Percentiles rank a stretch among this genome's conserved stretches.
These are phyloP conservation scores for Nebria salina DNA, from an alignment of 2,888 invertebrate genomes.

Conservation along the genomic window DNA sequence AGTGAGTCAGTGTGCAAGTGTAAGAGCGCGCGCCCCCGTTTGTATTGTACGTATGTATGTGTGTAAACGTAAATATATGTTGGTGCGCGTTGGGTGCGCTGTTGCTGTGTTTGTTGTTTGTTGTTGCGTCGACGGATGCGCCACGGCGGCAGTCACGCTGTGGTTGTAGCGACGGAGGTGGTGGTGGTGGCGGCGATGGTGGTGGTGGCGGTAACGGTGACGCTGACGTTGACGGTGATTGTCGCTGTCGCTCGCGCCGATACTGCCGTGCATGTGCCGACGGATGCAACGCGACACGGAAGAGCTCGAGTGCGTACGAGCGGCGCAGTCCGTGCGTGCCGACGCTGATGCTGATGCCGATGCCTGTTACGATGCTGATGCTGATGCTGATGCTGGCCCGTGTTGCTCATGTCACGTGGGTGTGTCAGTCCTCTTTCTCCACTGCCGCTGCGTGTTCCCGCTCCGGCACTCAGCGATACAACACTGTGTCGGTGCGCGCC, in stretches of 20 bases:
- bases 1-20: constrained; percentile 1
- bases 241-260: constrained; percentile 22
- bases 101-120: constrained; percentile 42
- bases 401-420: constrained; percentile 61
- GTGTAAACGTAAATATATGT: not conserved
- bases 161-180: constrained; percentile 4
- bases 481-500: constrained; percentile 42
- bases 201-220: not conserved
- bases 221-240: constrained; percentile 28
- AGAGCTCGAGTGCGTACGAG: constrained; percentile 11
- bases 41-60: not conserved
- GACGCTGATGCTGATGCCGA: constrained; percentile 54
- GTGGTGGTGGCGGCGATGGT: not conserved
- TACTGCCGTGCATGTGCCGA: constrained; percentile 4
- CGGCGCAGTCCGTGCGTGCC: constrained; percentile 24
- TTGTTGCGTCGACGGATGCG: constrained; percentile 46
- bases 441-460: constrained; percentile 43
- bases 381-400: constrained; percentile 52
- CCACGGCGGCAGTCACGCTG: constrained; percentile 42
- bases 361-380: constrained; percentile 58
- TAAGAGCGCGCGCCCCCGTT: not conserved
- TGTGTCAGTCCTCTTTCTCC: constrained; percentile 48
- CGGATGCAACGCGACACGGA: constrained; percentile 11
- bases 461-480: constrained; percentile 36
- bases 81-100: constrained; percentile 38